These are phyloP conservation scores for Erpobdella octoculata DNA, from an alignment of 2,888 invertebrate species.

Conservation along the genomic window DNA sequence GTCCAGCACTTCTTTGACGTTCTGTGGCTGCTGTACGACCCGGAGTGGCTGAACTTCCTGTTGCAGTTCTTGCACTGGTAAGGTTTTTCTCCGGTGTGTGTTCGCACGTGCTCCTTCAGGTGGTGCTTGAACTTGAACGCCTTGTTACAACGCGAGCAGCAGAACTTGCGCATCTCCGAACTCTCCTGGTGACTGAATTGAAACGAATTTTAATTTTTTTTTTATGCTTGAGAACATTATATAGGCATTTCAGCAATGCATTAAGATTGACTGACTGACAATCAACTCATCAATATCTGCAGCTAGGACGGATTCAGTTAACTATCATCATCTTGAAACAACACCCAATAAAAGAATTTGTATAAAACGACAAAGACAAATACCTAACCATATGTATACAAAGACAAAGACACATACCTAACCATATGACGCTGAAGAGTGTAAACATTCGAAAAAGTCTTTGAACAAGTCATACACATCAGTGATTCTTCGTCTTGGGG, in stretches of 20 bases:
- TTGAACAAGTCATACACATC: constrained; percentile 82
- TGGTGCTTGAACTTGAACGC: constrained; percentile 99
- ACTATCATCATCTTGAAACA: background rate
- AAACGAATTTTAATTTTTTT: too few species aligned
- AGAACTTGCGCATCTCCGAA: constrained; percentile 74
- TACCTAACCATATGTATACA: constrained; percentile 92
- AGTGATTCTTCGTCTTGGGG: background rate
- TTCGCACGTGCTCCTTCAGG: constrained; percentile 92
- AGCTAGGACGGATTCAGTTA: too few species aligned
- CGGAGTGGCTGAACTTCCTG: constrained; percentile 90
- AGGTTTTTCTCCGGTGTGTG: constrained; percentile 75
- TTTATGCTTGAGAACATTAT: background rate
- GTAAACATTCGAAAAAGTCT: constrained; percentile 93
- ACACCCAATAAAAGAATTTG: background rate
- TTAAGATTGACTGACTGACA: background rate
- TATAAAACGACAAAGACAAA: background rate
- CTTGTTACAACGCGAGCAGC: constrained; percentile 90
- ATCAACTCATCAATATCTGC: background rate
- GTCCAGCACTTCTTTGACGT: constrained; percentile 29
- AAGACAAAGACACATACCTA: constrained; percentile 54
- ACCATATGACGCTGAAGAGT: constrained; percentile 95
- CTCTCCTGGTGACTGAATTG: constrained; percentile 11
- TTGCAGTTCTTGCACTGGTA: constrained; percentile 97
- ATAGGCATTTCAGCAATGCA: background rate
- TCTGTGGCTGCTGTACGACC: constrained; percentile 29